A percentile compares a stretch with the other conserved stretches of the same genome.
phyloP scores from a whole-genome alignment of 2,113 vertebrate species.

The Leptocoma aspasia region DNA sequence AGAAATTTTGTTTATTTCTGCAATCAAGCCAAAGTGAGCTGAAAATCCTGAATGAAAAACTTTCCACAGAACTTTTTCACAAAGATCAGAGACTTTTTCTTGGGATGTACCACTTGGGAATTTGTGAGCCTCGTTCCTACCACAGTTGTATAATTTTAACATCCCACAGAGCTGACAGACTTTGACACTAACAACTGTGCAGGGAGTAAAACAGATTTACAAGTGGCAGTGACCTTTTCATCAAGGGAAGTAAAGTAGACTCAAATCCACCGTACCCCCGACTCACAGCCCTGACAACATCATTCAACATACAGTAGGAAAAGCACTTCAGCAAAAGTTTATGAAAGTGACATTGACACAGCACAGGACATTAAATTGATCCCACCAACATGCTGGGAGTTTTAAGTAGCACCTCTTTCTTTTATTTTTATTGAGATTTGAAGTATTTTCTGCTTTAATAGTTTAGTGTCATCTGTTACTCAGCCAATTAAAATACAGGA shows the following conservation, averaged over 20 bases:
- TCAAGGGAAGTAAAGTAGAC: slow-evolving; percentile 60
- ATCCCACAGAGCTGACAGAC: slow-evolving; percentile 40
- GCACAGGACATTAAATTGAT: slow-evolving; percentile 2
- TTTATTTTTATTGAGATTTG: neutral
- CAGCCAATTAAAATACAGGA: neutral
- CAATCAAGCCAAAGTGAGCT: slow-evolving; percentile 26
- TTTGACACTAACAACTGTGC: slow-evolving; percentile 59
- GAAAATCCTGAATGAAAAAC: slow-evolving; percentile 36
- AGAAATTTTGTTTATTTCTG: slow-evolving; percentile 48
- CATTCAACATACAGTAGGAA: slow-evolving; percentile 57
- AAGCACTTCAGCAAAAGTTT: slow-evolving; percentile 33
- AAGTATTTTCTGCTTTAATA: neutral
- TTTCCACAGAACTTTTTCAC: slow-evolving; percentile 18
- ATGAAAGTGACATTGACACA: slow-evolving; percentile 45
- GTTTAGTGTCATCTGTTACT: neutral
- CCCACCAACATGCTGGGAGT: neutral
- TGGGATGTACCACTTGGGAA: slow-evolving; percentile 16
- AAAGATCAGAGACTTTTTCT: slow-evolving; percentile 56
- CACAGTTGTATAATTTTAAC: slow-evolving; percentile 29
- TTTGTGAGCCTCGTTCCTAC: slow-evolving; percentile 23
- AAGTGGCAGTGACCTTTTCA: slow-evolving; percentile 62
- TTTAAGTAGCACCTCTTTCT: neutral
- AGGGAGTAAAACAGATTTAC: slow-evolving; percentile 51
- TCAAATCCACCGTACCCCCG: neutral
- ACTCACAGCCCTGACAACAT: slow-evolving; percentile 46